Conservation (phyloP, 2,797 vertebrate species). For the Pseudomugil gertrudae region DNA sequence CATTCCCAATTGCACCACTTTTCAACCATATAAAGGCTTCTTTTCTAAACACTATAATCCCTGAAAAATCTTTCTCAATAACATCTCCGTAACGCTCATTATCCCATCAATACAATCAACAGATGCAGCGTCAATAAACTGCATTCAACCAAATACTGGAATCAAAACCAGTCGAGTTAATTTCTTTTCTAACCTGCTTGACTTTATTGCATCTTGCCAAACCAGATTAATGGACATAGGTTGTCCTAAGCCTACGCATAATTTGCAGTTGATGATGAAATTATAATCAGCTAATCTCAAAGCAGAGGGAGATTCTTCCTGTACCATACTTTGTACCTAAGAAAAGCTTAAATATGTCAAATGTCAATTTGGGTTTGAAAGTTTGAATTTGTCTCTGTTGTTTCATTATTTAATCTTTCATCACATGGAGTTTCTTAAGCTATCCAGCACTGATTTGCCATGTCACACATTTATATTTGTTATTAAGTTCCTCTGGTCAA, state of each 20-base stretch:
- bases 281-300: not conserved
- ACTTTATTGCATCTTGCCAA: not conserved
- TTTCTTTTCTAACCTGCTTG: not conserved
- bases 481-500: not conserved
- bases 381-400: not conserved
- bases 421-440: too few relatives aligned
- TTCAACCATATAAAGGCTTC: not conserved
- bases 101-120: not conserved
- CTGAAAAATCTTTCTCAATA: not conserved
- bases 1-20: not conserved
- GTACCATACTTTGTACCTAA: not conserved
- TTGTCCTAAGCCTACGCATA: not conserved
- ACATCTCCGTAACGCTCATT: not conserved
- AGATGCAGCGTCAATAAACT: not conserved
- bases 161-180: not conserved
- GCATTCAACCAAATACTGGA: not conserved
- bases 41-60: conserved; percentile 1
- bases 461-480: too few relatives aligned
- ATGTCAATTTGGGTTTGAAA: not conserved
- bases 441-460: too few relatives aligned
- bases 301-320: not conserved
- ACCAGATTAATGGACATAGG: not conserved
- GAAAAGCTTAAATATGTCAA: not conserved
- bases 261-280: not conserved
- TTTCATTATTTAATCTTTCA: not conserved